Evolutionary conservation across 2,888 invertebrate species (phyloP).

Genomic region (Ennomos erosarius): DNA sequence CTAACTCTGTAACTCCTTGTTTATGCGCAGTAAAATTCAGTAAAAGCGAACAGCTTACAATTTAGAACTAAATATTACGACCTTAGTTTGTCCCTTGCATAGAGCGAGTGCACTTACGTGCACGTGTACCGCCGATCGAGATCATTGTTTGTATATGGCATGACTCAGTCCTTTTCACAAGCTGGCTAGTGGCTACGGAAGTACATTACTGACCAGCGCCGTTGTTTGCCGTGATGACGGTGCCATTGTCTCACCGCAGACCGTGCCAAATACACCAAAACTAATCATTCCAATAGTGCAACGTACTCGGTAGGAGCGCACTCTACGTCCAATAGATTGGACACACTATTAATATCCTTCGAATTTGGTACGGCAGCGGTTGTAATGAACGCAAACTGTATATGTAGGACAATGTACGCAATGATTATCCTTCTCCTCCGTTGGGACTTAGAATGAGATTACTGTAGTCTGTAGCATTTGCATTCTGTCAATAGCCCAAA

Average conservation of each 20-base stretch:
- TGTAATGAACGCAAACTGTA: constrained; percentile 23
- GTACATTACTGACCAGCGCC: constrained; percentile 46
- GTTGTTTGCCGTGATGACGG: constrained; percentile 45
- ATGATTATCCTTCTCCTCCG: constrained; percentile 37
- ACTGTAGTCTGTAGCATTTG: constrained; percentile 59
- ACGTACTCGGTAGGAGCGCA: constrained; percentile 27
- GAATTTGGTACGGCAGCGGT: constrained; percentile 22
- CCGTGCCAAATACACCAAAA: constrained; percentile 45
- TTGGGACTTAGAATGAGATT: constrained; percentile 50
- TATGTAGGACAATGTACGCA: constrained; percentile 22
- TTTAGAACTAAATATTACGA: constrained; percentile 43
- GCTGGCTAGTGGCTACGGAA: constrained; percentile 49
- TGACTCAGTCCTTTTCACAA: constrained; percentile 51
- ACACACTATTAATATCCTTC: constrained; percentile 30
- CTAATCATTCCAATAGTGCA: constrained; percentile 32
- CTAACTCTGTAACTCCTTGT: constrained; percentile 19
- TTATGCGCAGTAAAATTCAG: constrained; percentile 25
- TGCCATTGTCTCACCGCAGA: constrained; percentile 48
- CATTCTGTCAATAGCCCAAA: constrained; percentile 62
- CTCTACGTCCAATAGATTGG: constrained; percentile 32
- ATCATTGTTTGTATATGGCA: constrained; percentile 37
- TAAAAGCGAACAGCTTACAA: constrained; percentile 41
- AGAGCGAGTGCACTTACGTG: constrained; percentile 44
- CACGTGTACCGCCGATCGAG: constrained; percentile 46
- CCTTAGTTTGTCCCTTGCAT: constrained; percentile 36